phyloP scores from a whole-genome alignment of 2,888 invertebrate genomes.

The Koerneria pararmatus region DNA sequence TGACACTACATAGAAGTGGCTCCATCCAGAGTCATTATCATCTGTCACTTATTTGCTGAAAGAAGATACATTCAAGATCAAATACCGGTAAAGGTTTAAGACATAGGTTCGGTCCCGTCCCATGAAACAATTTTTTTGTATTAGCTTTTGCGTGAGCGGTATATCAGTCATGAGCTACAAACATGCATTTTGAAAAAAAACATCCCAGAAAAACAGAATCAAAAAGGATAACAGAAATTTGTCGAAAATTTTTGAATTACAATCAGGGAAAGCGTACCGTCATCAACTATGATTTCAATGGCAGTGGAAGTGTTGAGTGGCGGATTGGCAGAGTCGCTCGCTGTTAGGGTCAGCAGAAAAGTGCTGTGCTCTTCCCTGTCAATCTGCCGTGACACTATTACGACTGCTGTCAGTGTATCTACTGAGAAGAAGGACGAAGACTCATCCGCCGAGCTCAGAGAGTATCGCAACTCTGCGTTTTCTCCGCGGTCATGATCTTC shows the following conservation, averaged over 20 bases:
- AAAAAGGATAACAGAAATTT: no score
- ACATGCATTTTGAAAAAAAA: no score
- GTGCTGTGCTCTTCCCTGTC: slow-evolving; percentile 78
- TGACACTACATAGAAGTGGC: no score
- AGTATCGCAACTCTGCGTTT: slow-evolving; percentile 72
- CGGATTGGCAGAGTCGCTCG: slow-evolving; percentile 85
- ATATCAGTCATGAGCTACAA: no score
- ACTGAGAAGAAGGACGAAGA: neutral
- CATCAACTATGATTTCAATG: slow-evolving; percentile 87
- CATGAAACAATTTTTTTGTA: no score
- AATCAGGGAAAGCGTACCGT: slow-evolving; percentile 65
- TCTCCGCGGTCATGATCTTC: slow-evolving; percentile 89
- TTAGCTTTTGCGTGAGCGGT: no score
- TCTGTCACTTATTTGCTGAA: no score
- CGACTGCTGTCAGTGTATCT: neutral
- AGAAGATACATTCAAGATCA: no score
- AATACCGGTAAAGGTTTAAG: no score
- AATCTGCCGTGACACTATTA: slow-evolving; percentile 61
- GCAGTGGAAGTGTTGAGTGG: slow-evolving; percentile 86
- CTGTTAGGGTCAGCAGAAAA: slow-evolving; percentile 84
- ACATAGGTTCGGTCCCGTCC: no score
- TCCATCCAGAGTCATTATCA: no score
- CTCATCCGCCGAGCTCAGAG: slow-evolving; percentile 58
- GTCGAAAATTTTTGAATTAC: neutral
- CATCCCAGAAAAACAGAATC: no score